Evolutionary conservation across 2,888 invertebrate genomes (phyloP).

Genomic region (Eilema depressum): DNA sequence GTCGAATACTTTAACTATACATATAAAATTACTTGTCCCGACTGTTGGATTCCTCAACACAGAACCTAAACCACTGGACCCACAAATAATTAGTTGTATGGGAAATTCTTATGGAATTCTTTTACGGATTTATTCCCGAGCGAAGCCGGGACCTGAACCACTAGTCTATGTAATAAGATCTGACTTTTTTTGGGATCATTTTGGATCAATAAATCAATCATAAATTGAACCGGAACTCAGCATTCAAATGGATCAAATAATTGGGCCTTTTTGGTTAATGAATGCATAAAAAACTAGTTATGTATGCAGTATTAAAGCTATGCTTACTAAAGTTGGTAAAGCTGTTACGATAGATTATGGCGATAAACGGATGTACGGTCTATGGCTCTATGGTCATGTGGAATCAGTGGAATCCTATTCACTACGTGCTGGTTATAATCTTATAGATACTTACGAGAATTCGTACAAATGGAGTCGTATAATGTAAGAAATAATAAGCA

Average conservation of each 20-base stretch:
- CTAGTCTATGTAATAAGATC: background rate
- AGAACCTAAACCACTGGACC: too few species aligned
- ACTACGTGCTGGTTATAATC: background rate
- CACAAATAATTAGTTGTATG: too few species aligned
- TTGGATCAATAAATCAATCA: constrained; percentile 8
- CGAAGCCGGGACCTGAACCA: too few species aligned
- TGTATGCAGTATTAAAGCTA: background rate
- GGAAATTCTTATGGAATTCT: too few species aligned
- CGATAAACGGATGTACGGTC: constrained; percentile 8
- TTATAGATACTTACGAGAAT: background rate
- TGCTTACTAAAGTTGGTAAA: constrained; percentile 1
- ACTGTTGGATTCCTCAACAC: too few species aligned
- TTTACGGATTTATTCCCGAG: too few species aligned
- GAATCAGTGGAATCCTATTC: background rate
- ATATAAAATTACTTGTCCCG: too few species aligned
- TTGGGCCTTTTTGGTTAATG: constrained; percentile 4
- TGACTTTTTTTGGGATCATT: background rate
- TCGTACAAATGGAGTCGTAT: background rate
- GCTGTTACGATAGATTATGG: constrained; percentile 5
- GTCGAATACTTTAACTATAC: background rate
- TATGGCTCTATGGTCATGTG: background rate
- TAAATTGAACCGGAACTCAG: constrained; percentile 9
- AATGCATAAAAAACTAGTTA: constrained; percentile 8
- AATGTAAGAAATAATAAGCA: background rate
- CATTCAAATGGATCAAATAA: constrained; percentile 5